phyloP scores from a whole-genome alignment of 1,140 invertebrate genomes.

The Hestina assimilis region DNA sequence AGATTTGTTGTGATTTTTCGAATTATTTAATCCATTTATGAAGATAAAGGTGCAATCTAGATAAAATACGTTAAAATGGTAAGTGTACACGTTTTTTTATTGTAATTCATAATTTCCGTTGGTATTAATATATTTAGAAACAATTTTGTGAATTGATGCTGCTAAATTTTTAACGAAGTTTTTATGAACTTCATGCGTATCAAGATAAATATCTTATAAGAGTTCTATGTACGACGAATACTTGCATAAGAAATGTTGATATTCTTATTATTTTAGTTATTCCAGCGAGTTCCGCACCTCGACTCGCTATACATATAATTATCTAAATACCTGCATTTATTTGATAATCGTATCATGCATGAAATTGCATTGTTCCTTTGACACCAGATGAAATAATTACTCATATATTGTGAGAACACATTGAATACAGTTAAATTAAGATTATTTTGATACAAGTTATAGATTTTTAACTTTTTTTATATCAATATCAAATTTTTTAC shows the following conservation, averaged over 20 bases:
- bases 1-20: constrained; percentile 67
- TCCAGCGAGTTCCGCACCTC: background rate
- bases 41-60: constrained; percentile 38
- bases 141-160: constrained; percentile 1
- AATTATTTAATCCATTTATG: constrained; percentile 32
- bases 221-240: background rate
- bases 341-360: constrained; percentile 8
- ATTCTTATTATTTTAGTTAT: background rate
- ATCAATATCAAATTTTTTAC: too few species aligned
- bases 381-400: too few species aligned
- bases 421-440: too few species aligned
- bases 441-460: too few species aligned
- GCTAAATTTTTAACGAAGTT: constrained; percentile 24
- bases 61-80: constrained; percentile 49
- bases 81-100: constrained; percentile 14
- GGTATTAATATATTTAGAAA: background rate
- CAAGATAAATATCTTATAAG: background rate
- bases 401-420: too few species aligned
- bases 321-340: constrained; percentile 19
- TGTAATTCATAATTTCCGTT: background rate
- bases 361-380: too few species aligned
- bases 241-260: background rate
- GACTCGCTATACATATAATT: constrained; percentile 6
- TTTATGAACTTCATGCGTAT: constrained; percentile 12
- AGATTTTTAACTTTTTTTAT: too few species aligned